A percentile compares a stretch with the other conserved stretches of the same genome.
These are phyloP conservation scores for Mimas tiliae DNA, from an alignment of 2,888 invertebrate species.

Conservation along the genomic window DNA sequence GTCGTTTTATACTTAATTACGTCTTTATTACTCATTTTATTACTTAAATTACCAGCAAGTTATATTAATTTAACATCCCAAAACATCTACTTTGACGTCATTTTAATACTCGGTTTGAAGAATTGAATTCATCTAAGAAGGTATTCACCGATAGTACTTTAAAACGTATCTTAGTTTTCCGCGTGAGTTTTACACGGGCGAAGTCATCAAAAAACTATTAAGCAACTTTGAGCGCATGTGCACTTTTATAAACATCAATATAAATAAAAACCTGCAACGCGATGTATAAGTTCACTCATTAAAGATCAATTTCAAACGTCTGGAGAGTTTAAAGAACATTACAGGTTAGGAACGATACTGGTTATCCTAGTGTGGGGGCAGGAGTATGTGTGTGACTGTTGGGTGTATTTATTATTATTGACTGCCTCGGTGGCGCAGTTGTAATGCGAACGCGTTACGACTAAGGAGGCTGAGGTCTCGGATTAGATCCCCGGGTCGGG, in stretches of 20 bases:
- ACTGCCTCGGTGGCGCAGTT: no score
- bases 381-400: no score
- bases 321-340: slow-evolving; percentile 31
- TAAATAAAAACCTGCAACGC: slow-evolving; percentile 48
- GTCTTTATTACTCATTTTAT: background rate
- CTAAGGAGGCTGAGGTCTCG: no score
- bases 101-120: background rate
- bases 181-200: slow-evolving; percentile 43
- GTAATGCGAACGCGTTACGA: no score
- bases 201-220: slow-evolving; percentile 65
- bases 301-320: slow-evolving; percentile 62
- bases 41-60: no score
- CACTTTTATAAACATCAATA: slow-evolving; percentile 52
- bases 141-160: background rate
- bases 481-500: no score
- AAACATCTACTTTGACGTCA: background rate
- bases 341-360: no score
- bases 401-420: no score
- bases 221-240: slow-evolving; percentile 52
- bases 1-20: background rate
- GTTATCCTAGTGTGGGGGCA: no score
- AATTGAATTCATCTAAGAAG: background rate
- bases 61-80: background rate
- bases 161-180: slow-evolving; percentile 33
- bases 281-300: slow-evolving; percentile 65